Base-by-base conservation (phyloP, 1,140 invertebrate genomes). In the Apis laboriosa region DNA sequence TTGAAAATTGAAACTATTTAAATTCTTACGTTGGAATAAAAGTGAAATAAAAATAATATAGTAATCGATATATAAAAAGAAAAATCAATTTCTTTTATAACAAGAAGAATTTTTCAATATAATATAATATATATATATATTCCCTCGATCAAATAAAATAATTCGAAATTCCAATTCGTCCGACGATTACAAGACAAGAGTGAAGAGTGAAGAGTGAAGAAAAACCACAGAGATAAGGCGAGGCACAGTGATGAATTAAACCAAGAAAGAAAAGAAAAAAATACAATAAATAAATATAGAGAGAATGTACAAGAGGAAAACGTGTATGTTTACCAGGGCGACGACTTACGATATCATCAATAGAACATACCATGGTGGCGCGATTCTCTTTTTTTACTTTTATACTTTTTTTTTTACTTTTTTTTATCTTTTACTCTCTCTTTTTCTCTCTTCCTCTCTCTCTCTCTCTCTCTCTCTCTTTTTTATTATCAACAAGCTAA, bases 301-400 rank as follows among this genome's bases (percentile, higher is more conserved):
- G 21, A 74, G 73, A 77, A 78, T 55, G 63, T 72, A 77, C 63
- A 92, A 89, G 83, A 91, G 86, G 89, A 92, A 86, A 86, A 90
- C 74, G 86, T 91, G 90, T 88, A 85, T 85, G 88, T 92, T 93
- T 93, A 93, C 93, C 92, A 92, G 92, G 91, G 90, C 91, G 92
- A 90, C 92, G 92, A 93, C 93, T 93, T 93, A 93, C 93, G 85
- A 93, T 92, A 93, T 92, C 92, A 92, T 93, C 92, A 90, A 93
- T 92, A 90, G 92, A 92, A 93, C 92, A 93, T 93, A 93, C 93
- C 93, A 93, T 93, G 92, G 77, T 86, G 86, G 83, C 86, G 72
- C 72, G 78, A 77, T 80, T 77, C 75, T 77, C 61, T 55, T 76
- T 75, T 75, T 63, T 51, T 60, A 63, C 51, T 24, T 71, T 55